Evolutionary conservation across 2,888 invertebrate species (phyloP).

Genomic region (Koerneria pararmatus): DNA sequence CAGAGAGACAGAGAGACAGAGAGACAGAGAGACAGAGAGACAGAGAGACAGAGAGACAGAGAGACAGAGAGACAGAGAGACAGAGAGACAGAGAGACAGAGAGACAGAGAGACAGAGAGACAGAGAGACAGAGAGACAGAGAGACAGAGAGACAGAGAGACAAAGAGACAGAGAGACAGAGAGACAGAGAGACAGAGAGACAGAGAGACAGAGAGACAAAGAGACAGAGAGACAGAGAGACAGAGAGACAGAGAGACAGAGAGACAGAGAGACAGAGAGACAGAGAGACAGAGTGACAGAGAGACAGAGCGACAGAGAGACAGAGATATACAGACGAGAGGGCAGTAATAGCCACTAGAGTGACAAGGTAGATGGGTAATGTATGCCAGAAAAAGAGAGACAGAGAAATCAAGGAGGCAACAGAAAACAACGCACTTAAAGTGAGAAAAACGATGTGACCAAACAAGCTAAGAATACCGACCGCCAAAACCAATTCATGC

Average conservation of each 20-base stretch:
- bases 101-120: neutral
- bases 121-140: neutral
- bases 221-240: neutral
- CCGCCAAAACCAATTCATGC: no score
- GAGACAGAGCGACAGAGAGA: no score
- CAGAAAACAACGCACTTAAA: no score
- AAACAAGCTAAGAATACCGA: no score
- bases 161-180: neutral
- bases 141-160: neutral
- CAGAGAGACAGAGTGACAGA: no score
- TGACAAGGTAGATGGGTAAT: no score
- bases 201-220: neutral
- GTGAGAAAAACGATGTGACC: no score
- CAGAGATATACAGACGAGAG: no score
- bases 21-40: conserved; percentile 10
- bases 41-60: neutral
- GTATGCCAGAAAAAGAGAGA: no score
- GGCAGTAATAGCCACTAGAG: no score
- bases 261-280: neutral
- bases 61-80: neutral
- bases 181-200: neutral
- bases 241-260: neutral
- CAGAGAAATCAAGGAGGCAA: no score
- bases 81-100: neutral
- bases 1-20: neutral